Evolutionary conservation across 2,797 vertebrate genomes (phyloP), one percentile per base, ranked within the genome.

Genomic region (Micropoecilia bifurca): DNA sequence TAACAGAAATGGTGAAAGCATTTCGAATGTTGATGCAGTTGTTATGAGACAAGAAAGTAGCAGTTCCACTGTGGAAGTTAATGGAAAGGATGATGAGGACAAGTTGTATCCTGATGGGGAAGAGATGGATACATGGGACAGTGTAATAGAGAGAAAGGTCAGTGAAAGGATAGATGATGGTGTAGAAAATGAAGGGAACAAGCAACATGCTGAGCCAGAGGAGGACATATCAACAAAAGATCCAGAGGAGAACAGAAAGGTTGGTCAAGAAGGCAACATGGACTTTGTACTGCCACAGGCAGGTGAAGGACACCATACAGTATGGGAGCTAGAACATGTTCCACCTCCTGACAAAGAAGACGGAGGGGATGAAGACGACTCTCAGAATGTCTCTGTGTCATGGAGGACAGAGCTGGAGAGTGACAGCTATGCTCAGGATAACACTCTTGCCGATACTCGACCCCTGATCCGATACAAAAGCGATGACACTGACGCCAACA

Each of bases 401-500:
- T 96, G 94, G 94, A 93, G 77, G 83, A 95, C 94, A 0, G 95
- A 96, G 85, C 45, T 90, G 20, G 96, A 96, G 72, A 79, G 91
- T 25, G 93, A 96, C 85, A 96, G 95, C 89, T 96, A 96, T 2
- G 94, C 93, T 80, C 95, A 94, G 83, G 96, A 96, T 0, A 96
- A 96, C 90, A 96, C 96, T 1, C 81, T 96, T 0, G 96, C 96
- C 0, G 96, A 96, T 89, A 93, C 95, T 2, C 93, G 94, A 4
- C 95, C 96, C 45, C 90, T 96, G 85, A 96, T 96, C 43, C 92
- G 84, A 48, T 96, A 96, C 91, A 95, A 93, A 86, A 96, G 95
- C 0, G 95, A 96, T 2, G 95, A 96, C 76, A 91, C 92, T 0
- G 95, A 96, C 0, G 91, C 48, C 41, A 95, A 94, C 73, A 86